phyloP scores from a whole-genome alignment of 2,888 invertebrate genomes.

The Griposia aprilina region DNA sequence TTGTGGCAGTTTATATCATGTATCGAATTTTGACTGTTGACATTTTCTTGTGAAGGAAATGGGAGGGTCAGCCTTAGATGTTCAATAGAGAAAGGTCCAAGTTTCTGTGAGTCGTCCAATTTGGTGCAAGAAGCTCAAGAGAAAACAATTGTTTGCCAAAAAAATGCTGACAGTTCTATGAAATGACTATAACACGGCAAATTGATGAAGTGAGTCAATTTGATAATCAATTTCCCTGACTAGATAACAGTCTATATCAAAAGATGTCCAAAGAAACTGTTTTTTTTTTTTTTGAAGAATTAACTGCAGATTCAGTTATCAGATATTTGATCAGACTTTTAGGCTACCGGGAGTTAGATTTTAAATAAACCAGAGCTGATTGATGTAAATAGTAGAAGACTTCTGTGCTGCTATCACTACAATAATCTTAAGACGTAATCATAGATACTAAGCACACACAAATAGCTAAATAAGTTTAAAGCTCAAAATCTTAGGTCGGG shows the following conservation, averaged over 20 bases:
- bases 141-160: too few relatives aligned
- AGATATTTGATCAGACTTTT: neutral
- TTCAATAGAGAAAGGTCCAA: slow-evolving; percentile 20
- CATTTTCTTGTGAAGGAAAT: slow-evolving; percentile 41
- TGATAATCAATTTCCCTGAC: too few relatives aligned
- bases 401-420: neutral
- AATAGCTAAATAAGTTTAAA: too few relatives aligned
- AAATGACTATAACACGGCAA: too few relatives aligned
- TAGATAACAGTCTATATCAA: neutral
- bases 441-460: too few relatives aligned
- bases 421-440: neutral
- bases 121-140: too few relatives aligned
- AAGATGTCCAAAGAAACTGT: too few relatives aligned
- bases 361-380: neutral
- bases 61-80: slow-evolving; percentile 6
- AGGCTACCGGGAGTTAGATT: neutral
- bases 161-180: too few relatives aligned
- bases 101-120: neutral
- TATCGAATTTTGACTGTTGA: slow-evolving; percentile 33
- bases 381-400: neutral
- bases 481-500: too few relatives aligned
- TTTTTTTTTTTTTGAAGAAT: neutral
- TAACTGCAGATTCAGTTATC: neutral
- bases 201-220: too few relatives aligned
- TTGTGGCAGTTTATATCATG: slow-evolving; percentile 34